A percentile compares a stretch with the other conserved stretches of the same genome.
phyloP scores from a whole-genome alignment of 2,797 vertebrate species.

The Premnoplex brunnescens region DNA sequence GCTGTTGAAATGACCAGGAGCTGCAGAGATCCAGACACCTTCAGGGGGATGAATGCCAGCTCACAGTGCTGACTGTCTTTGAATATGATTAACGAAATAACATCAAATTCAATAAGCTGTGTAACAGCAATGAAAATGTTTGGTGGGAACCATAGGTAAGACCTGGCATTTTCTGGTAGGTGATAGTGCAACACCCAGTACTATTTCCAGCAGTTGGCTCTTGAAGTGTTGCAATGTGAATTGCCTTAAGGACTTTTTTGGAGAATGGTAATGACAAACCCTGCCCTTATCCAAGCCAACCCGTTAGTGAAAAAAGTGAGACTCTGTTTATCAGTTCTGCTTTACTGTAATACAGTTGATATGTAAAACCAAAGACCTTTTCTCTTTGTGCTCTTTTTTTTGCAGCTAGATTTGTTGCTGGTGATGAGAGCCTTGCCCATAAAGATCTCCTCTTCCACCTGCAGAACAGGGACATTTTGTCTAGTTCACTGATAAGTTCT shows the following conservation, averaged over 20 bases:
- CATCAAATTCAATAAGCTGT: not conserved
- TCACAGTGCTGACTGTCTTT: not conserved
- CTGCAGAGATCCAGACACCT: not conserved
- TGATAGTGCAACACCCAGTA: rapidly evolving
- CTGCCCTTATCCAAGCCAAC: not conserved
- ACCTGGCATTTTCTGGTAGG: not conserved
- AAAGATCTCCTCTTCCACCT: not conserved
- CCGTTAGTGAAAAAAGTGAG: not conserved
- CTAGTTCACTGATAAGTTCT: not conserved
- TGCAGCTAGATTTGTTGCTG: not conserved
- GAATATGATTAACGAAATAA: not conserved
- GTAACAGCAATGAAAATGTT: not conserved
- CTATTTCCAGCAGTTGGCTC: not conserved
- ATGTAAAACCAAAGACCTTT: not conserved
- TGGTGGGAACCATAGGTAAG: not conserved
- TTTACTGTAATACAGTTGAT: not conserved
- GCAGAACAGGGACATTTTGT: not conserved
- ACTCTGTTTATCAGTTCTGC: not conserved
- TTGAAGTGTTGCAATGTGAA: rapidly evolving
- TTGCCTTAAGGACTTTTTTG: not conserved
- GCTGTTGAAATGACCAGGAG: rapidly evolving
- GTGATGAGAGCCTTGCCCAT: not conserved
- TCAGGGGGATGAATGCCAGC: rapidly evolving
- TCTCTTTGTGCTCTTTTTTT: not conserved
- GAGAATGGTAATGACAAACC: rapidly evolving